Conservation (phyloP, 2,113 vertebrate genomes). For the Orycteropus afer region DNA sequence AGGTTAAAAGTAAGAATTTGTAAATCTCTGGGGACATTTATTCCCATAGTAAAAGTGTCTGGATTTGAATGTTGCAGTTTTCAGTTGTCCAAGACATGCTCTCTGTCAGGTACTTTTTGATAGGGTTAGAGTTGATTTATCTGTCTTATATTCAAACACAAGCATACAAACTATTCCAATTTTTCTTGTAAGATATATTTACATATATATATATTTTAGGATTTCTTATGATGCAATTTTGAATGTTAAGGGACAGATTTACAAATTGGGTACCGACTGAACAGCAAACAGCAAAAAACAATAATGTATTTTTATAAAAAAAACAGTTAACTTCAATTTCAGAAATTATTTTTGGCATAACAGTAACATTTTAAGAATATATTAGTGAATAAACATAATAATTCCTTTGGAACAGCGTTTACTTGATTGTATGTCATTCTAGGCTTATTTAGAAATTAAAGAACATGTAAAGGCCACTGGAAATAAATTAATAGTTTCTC, state of each 20-base stretch:
- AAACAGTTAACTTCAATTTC: neutral
- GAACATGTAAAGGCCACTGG: slow-evolving; percentile 18
- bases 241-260: neutral
- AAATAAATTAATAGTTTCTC: neutral
- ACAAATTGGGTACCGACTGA: neutral
- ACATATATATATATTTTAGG: neutral
- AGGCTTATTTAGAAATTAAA: neutral
- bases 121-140: neutral
- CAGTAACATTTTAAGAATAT: neutral
- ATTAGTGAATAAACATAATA: neutral
- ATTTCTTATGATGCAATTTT: slow-evolving; percentile 24
- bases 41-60: neutral
- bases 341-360: neutral
- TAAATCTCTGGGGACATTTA: neutral
- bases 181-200: slow-evolving; percentile 6
- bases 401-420: slow-evolving; percentile 7
- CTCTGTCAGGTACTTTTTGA: neutral
- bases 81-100: neutral
- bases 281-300: neutral
- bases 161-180: neutral
- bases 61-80: neutral
- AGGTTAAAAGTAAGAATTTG: neutral
- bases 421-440: slow-evolving; percentile 35
- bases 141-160: neutral
- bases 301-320: slow-evolving; percentile 21